Base-by-base conservation (phyloP, 1,140 invertebrate genomes). In the Elymnias hypermnestra region DNA sequence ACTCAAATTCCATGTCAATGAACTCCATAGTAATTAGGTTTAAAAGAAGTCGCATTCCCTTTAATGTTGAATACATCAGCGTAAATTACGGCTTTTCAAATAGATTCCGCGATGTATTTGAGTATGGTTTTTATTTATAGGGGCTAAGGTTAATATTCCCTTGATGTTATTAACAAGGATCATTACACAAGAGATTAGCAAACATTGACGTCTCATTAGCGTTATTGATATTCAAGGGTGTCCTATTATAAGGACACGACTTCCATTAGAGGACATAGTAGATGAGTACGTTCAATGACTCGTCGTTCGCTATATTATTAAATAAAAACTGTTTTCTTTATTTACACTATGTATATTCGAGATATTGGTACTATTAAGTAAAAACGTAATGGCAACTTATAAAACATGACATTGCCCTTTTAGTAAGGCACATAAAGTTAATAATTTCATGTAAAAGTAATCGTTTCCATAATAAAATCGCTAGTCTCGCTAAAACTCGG, bases 171-270 rank as follows among this genome's bases (percentile, higher is more conserved):
- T 13, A 12, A 29, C 9, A 29, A 29, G 26, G 26, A 5, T 29
- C 26, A 12, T 29, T 29, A 29, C 26, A 10, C 10, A 29, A 29
- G 26, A 13, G 10, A 45, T 45, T 45, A 45, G 28, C 42, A 45
- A 45, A 45, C 19, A 45, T 45, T 45, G 42, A 45, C 42, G 23
- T 45, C 33, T 36, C 42, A 45, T 45, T 37, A 45, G 21, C 10
- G 31, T 13, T 18, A 37, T 37, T 37, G 35, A 37, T 37, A 37
- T 37, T 18, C 35, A 37, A 21, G 26, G 13, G 9, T 29, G 26
- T 10, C 26, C 26, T 29, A 12, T 12, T 29, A 9, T 29, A 12
- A 29, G 26, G 26, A 29, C 26, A 29, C 26, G 13, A 13, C 9
- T 13, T 12, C 10, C 13, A 29, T 29, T 29, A 29, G n/a, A 29